Evolutionary conservation across 2,113 vertebrate species (phyloP).

Genomic region (Lepidothrix coronata): DNA sequence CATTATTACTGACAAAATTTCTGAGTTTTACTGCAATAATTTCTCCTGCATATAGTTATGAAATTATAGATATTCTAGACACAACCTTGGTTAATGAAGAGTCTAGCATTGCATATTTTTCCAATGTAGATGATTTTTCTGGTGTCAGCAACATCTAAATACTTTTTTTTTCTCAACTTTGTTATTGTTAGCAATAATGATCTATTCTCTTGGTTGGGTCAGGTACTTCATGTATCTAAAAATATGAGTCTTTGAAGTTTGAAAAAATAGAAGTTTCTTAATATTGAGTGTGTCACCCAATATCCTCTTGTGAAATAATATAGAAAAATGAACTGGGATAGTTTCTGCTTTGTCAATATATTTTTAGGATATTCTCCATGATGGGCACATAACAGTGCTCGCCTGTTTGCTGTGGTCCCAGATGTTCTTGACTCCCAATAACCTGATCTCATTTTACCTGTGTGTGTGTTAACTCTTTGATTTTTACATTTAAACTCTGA

Average conservation of each 20-base stretch:
- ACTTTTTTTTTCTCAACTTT: neutral
- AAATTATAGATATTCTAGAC: neutral
- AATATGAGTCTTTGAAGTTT: neutral
- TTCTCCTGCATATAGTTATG: neutral
- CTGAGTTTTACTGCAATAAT: neutral
- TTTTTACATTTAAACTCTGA: neutral
- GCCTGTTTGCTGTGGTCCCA: neutral
- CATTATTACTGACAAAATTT: neutral
- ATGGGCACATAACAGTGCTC: neutral
- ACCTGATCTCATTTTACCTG: neutral
- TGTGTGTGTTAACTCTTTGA: neutral
- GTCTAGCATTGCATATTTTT: neutral
- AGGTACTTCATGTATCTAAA: accelerated
- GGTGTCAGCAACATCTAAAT: neutral
- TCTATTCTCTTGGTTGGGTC: neutral
- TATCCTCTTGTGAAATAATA: neutral
- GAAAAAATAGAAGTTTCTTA: neutral
- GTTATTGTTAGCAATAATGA: neutral
- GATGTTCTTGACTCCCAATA: neutral
- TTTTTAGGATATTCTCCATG: neutral
- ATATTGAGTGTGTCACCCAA: neutral
- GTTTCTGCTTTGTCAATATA: neutral
- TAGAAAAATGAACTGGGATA: neutral
- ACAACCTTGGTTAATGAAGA: neutral
- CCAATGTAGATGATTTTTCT: neutral